phyloP scores from a whole-genome alignment of 1,140 invertebrate genomes.

The Drosophila neocordata region DNA sequence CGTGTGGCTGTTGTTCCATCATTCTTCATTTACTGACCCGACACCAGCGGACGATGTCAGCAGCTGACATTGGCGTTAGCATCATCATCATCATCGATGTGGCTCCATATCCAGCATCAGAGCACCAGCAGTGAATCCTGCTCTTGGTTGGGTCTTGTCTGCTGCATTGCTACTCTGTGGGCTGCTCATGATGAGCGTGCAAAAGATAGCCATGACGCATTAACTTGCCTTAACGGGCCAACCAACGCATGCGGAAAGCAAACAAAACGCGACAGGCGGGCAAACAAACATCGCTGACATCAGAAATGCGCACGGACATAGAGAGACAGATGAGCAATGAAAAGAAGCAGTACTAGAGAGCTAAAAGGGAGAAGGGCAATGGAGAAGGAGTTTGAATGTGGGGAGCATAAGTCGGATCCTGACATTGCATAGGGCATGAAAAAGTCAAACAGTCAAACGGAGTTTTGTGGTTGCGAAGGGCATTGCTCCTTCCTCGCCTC shows the following conservation, averaged over 20 bases:
- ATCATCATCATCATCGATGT: conserved; percentile 66
- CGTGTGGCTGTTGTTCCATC: conserved; percentile 50
- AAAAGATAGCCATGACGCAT: conserved; percentile 65
- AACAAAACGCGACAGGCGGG: conserved; percentile 73
- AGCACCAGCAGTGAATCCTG: neutral
- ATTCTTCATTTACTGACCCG: conserved; percentile 79
- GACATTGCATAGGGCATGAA: conserved; percentile 21
- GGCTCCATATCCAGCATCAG: conserved; percentile 33
- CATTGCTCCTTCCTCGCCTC: conserved; percentile 50
- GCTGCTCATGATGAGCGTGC: conserved; percentile 47
- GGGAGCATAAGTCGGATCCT: conserved; percentile 14
- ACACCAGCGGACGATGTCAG: conserved; percentile 67
- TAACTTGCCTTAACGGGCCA: conserved; percentile 52
- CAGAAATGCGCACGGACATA: conserved; percentile 38
- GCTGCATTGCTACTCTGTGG: conserved; percentile 1
- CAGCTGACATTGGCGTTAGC: conserved; percentile 60
- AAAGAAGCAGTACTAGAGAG: no score
- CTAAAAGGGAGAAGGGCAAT: no score
- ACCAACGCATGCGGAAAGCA: conserved; percentile 68
- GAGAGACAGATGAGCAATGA: conserved; percentile 41
- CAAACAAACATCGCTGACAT: conserved; percentile 67
- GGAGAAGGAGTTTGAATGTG: neutral
- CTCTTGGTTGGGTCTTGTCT: conserved; percentile 9
- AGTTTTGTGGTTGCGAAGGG: conserved; percentile 54
- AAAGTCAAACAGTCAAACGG: conserved; percentile 69